Percentiles rank a stretch among this genome's conserved stretches.
phyloP scores from a whole-genome alignment of 2,888 invertebrate species.

The Brassicogethes aeneus region DNA sequence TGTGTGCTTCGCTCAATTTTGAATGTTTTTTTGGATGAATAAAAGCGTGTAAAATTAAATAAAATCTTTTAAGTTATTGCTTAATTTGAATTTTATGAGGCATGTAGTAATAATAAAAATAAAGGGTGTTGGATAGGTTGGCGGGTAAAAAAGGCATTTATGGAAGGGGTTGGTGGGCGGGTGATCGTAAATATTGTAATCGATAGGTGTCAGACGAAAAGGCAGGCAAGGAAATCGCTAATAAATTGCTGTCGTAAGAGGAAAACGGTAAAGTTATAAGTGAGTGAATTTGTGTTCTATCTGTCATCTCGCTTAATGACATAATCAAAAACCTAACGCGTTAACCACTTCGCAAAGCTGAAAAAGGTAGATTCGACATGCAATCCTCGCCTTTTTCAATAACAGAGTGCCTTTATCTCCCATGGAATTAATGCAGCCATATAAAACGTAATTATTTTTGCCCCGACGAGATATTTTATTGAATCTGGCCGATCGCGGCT shows the following conservation, averaged over 20 bases:
- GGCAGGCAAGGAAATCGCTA: slow-evolving; percentile 24
- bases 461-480: background rate
- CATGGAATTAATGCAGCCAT: background rate
- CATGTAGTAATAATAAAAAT: too few species aligned
- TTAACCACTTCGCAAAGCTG: slow-evolving; percentile 32
- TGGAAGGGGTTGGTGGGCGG: slow-evolving; percentile 1
- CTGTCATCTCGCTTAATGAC: slow-evolving; percentile 33
- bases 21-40: too few species aligned
- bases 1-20: too few species aligned
- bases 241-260: slow-evolving; percentile 25
- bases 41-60: too few species aligned
- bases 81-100: too few species aligned
- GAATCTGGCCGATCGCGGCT: background rate
- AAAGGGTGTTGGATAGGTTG: too few species aligned
- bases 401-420: background rate
- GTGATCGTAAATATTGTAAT: slow-evolving; percentile 25
- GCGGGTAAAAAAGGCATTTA: background rate
- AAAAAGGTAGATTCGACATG: slow-evolving; percentile 35
- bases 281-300: slow-evolving; percentile 36
- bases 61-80: too few species aligned
- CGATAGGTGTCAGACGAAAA: slow-evolving; percentile 26
- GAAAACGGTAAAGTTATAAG: slow-evolving; percentile 20
- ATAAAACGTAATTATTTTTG: slow-evolving; percentile 2
- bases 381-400: slow-evolving; percentile 2
- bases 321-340: slow-evolving; percentile 33